Conservation (phyloP, 2,888 invertebrate genomes). For the Petrophora chlorosata region DNA sequence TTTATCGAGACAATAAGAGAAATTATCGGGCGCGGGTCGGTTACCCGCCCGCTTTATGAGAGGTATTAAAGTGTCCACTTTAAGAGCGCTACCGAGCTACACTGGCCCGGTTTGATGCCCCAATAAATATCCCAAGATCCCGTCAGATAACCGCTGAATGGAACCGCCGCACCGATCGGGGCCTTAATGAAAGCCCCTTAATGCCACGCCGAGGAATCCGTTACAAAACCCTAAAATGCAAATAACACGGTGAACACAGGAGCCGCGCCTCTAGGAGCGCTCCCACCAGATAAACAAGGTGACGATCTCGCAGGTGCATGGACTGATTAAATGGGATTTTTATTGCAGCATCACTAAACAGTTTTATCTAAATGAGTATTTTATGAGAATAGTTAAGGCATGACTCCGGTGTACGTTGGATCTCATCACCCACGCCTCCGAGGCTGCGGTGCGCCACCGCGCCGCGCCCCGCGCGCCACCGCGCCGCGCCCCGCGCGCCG, state of each 20-base stretch:
- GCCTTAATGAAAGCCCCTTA: slow-evolving; percentile 49
- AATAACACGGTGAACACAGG: slow-evolving; percentile 48
- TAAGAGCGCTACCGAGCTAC: slow-evolving; percentile 78
- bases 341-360: slow-evolving; percentile 56
- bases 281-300: slow-evolving; percentile 54
- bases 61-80: slow-evolving; percentile 72
- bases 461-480: too few relatives aligned
- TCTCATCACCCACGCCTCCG: not conserved
- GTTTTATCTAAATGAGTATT: slow-evolving; percentile 19
- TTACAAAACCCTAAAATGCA: slow-evolving; percentile 60
- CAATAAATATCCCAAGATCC: slow-evolving; percentile 76
- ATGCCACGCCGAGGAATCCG: slow-evolving; percentile 49
- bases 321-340: slow-evolving; percentile 59
- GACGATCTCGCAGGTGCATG: slow-evolving; percentile 57
- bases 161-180: slow-evolving; percentile 40
- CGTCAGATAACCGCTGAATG: slow-evolving; percentile 61
- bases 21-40: slow-evolving; percentile 68
- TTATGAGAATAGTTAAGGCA: slow-evolving; percentile 6
- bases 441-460: too few relatives aligned
- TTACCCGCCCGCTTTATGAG: slow-evolving; percentile 74
- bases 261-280: slow-evolving; percentile 1
- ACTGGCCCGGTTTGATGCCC: slow-evolving; percentile 62
- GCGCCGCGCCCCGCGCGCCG: not conserved
- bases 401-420: not conserved
- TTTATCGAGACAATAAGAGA: slow-evolving; percentile 81